Percentiles rank a stretch among this genome's conserved stretches.
Evolutionary conservation across 2,113 vertebrate species (phyloP).

Genomic region (Dascyllus trimaculatus): DNA sequence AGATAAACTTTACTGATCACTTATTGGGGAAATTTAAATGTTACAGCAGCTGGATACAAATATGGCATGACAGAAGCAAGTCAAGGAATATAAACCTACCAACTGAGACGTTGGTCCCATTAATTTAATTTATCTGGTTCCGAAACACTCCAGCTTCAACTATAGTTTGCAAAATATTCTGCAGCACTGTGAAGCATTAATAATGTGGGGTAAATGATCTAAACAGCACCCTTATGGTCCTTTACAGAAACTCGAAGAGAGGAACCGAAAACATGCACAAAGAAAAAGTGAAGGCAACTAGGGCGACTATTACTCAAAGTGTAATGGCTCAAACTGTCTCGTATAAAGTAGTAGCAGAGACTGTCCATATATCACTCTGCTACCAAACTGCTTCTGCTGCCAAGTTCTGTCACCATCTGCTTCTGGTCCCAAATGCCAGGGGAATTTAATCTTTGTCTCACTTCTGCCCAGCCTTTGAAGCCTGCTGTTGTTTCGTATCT

Average conservation of each 20-base stretch:
- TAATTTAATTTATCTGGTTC: no score
- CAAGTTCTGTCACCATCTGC: constrained; percentile 61
- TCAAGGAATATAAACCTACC: no score
- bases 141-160: no score
- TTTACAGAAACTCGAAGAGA: constrained; percentile 10
- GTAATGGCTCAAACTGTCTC: constrained; percentile 59
- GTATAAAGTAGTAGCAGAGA: constrained; percentile 53
- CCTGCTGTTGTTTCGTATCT: constrained; percentile 42
- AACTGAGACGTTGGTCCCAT: no score
- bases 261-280: constrained; percentile 12
- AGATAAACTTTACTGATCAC: no score
- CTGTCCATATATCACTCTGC: constrained; percentile 56
- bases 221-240: not conserved
- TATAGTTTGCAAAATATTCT: no score
- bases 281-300: constrained; percentile 21
- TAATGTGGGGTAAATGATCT: constrained; percentile 16
- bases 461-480: constrained; percentile 44
- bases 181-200: constrained; percentile 8
- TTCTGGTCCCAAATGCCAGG: constrained; percentile 51
- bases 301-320: constrained; percentile 40
- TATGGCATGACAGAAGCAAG: no score
- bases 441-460: constrained; percentile 64
- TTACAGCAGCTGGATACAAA: no score
- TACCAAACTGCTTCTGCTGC: constrained; percentile 56
- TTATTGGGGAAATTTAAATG: no score